Base-by-base conservation (phyloP, 2,797 vertebrate species). In the Cossypha dichroa region DNA sequence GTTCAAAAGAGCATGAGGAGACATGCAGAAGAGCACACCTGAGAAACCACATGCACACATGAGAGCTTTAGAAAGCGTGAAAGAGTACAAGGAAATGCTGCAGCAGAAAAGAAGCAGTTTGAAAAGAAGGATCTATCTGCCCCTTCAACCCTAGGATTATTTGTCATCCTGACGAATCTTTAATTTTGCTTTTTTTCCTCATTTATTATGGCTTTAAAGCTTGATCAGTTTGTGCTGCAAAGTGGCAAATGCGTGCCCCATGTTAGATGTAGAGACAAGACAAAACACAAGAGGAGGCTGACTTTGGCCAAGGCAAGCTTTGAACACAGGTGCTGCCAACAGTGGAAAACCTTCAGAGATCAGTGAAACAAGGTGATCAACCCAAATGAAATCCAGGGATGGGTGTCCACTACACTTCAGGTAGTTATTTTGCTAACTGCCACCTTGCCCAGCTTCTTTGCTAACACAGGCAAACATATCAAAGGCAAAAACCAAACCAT, bases 21-120 rank as follows among this genome's bases (percentile, higher is more conserved):
- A 13, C 14, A 7, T 7, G 0, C 8, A 20, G 34, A 75, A 82
- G 7, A 76, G 5, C 0, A 0, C 11, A 33, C 3, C 0, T 19
- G 31, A 82, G 56, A 28, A 23, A 62, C 7, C 9, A 25, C 5
- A 36, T 3, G 48, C 9, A 54, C 14, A 58, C 4, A 11, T 0
- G 0, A 63, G 14, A 94, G 25, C 6, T 48, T 63, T n/a, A 80
- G 26, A 74, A 68, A 74, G 13, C 9, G n/a, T 9, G 9, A 49
- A 75, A 56, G 15, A 80, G 23, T 21, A 63, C 5, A 52, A 76
- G 11, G 10, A 83, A 85, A 94, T 43, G 36, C 18, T 56, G 41
- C 22, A 51, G 16, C 6, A 75, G 38, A 78, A 83, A 60, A 80
- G 6, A 58, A 72, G 31, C 3, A n/a, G 46, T n/a, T 7, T 45